phyloP scores from a whole-genome alignment of 1,140 invertebrate species.

The Lordiphosa mommai region DNA sequence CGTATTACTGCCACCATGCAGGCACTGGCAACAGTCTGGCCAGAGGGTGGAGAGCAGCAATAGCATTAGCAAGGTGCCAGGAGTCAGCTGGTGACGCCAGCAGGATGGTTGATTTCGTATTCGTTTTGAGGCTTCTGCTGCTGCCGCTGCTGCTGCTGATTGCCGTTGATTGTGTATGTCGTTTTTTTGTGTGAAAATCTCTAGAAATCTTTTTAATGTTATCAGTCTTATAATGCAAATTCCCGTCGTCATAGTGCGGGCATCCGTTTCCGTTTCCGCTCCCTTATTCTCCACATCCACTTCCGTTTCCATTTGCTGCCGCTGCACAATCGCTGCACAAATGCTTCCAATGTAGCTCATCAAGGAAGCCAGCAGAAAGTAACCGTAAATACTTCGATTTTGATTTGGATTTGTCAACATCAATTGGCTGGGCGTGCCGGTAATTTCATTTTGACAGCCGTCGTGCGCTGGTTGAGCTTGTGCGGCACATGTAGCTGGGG shows the following conservation, averaged over 20 bases:
- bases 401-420: constrained; percentile 11
- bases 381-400: constrained; percentile 61
- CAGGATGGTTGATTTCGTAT: constrained; percentile 34
- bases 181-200: constrained; percentile 46
- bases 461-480: constrained; percentile 71
- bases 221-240: constrained; percentile 80
- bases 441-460: constrained; percentile 74
- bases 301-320: constrained; percentile 17
- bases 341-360: constrained; percentile 61
- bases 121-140: constrained; percentile 11
- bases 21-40: constrained; percentile 64
- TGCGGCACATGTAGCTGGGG: constrained; percentile 41
- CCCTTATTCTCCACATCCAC: constrained; percentile 10
- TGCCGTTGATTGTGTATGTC: constrained; percentile 27
- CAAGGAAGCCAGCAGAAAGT: constrained; percentile 63
- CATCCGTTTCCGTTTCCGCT: constrained; percentile 29
- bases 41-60: constrained; percentile 60
- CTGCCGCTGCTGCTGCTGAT: constrained; percentile 22
- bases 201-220: constrained; percentile 79
- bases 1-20: constrained; percentile 84
- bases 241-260: constrained; percentile 60
- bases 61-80: constrained; percentile 43
- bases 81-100: constrained; percentile 27
- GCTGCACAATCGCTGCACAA: constrained; percentile 39
- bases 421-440: constrained; percentile 15